Evolutionary conservation across 2,888 invertebrate species (phyloP).

Genomic region (Eristalis intricaria): DNA sequence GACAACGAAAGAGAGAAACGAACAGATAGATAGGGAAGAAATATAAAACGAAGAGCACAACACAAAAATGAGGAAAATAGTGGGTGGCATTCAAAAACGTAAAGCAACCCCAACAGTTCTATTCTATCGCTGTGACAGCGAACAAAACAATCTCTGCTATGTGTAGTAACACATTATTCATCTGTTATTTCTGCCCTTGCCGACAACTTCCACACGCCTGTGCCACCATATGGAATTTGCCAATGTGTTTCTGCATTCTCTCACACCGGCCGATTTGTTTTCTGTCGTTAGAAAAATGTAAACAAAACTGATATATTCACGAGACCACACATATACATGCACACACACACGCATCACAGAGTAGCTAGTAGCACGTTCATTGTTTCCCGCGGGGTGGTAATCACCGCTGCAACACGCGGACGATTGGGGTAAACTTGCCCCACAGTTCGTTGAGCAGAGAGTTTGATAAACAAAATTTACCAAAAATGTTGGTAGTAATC

Average conservation of each 20-base stretch:
- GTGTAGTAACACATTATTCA: slow-evolving; percentile 48
- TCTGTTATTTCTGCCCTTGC: slow-evolving; percentile 22
- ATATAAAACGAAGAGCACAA: not conserved
- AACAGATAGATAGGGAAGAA: not conserved
- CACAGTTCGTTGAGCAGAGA: slow-evolving; percentile 26
- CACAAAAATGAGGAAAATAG: slow-evolving; percentile 11
- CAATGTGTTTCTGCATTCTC: not conserved
- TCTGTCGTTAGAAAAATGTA: slow-evolving; percentile 40
- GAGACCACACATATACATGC: slow-evolving; percentile 12
- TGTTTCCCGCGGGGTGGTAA: slow-evolving; percentile 54
- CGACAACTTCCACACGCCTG: slow-evolving; percentile 30
- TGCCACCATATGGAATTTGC: slow-evolving; percentile 41
- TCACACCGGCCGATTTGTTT: slow-evolving; percentile 17
- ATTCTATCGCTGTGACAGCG: slow-evolving; percentile 34
- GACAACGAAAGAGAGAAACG: slow-evolving; percentile 18
- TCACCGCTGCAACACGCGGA: slow-evolving; percentile 40
- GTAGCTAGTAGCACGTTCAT: slow-evolving; percentile 36
- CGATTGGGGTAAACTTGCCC: slow-evolving; percentile 22
- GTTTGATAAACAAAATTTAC: slow-evolving; percentile 58
- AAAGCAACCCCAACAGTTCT: slow-evolving; percentile 39
- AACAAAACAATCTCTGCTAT: slow-evolving; percentile 25
- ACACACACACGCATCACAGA: slow-evolving; percentile 5
- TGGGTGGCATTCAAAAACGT: slow-evolving; percentile 39
- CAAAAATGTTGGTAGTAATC: slow-evolving; percentile 38
- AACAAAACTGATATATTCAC: slow-evolving; percentile 54